Evolutionary conservation across 2,888 invertebrate genomes (phyloP), one percentile per base, ranked within the genome.

Genomic region (Lochmaea capreae): DNA sequence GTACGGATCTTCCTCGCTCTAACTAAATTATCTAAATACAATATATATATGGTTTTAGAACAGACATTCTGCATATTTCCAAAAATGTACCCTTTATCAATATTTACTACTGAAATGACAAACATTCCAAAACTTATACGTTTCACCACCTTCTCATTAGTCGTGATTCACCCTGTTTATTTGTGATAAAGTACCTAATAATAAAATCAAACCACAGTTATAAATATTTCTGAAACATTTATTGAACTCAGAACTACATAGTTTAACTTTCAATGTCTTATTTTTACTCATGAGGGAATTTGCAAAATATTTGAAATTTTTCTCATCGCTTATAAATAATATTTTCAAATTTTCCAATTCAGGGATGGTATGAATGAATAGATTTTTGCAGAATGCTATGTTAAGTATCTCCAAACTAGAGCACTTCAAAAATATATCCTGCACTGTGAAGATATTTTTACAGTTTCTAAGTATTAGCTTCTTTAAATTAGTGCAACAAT

Each of bases 191-290:
- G 33, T 10, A 46, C 4, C 14, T 1, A 12, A 42, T 11, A 46
- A 46, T 12, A 12, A 46, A 62, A 69, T n/a, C 22, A 71, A 65
- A n/a, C 16, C 42, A 43, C 42, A 57, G 12, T 58, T 65, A 10
- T 66, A 68, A 26, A 71, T 8, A 26, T 18, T 71, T 22, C 16
- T 39, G 39, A 26, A 65, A 61, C 43, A 57, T 77, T 78, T 78
- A 74, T 78, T 78, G 42, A 71, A 77, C 58, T 76, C 78, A 12
- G 75, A 76, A 22, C 65, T 65, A 57, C 78, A 78, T 3, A 78
- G n/a, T 42, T 61, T 77, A 9, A 78, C 49, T 22, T 39, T 22
- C 11, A 68, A 33, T 54, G 57, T 18, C 14, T 49, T 46, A 33
- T 52, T 61, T 12, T 46, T 67, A 6, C 57, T 43, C 52, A 69